phyloP scores from a whole-genome alignment of 2,797 vertebrate genomes.

The Lutjanus campechanus region DNA sequence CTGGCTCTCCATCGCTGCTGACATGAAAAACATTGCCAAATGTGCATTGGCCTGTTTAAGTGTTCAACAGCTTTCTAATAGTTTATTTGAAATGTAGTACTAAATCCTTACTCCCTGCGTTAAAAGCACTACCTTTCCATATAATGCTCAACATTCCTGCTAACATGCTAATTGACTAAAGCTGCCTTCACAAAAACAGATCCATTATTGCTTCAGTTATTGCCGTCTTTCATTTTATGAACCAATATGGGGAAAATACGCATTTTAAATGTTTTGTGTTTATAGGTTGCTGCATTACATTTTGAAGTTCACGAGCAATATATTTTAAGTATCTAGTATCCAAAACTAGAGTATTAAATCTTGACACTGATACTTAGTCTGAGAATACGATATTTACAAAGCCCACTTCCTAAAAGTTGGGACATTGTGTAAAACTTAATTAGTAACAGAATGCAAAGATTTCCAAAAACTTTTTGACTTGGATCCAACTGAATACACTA shows the following conservation, averaged over 20 bases:
- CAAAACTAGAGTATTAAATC: no score
- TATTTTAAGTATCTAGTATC: no score
- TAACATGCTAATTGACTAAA: not conserved
- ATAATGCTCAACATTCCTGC: not conserved
- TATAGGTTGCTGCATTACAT: not conserved
- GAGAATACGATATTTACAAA: no score
- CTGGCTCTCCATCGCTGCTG: conserved; percentile 13
- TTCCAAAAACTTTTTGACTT: no score
- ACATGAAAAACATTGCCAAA: conserved; percentile 30
- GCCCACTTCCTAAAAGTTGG: no score
- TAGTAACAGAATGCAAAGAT: no score
- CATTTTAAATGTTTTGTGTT: not conserved
- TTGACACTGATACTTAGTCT: no score
- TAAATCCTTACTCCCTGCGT: not conserved
- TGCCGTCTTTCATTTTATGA: not conserved
- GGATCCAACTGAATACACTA: no score
- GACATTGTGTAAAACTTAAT: no score
- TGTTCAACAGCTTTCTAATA: conserved; percentile 40
- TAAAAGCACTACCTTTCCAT: not conserved
- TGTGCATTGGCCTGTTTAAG: conserved; percentile 14
- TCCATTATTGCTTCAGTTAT: not conserved
- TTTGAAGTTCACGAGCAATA: not conserved
- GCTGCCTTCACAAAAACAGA: not conserved
- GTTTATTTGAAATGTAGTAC: conserved; percentile 17
- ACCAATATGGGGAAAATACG: not conserved